phyloP scores from a whole-genome alignment of 2,113 vertebrate genomes.

The Polypterus bichir region DNA sequence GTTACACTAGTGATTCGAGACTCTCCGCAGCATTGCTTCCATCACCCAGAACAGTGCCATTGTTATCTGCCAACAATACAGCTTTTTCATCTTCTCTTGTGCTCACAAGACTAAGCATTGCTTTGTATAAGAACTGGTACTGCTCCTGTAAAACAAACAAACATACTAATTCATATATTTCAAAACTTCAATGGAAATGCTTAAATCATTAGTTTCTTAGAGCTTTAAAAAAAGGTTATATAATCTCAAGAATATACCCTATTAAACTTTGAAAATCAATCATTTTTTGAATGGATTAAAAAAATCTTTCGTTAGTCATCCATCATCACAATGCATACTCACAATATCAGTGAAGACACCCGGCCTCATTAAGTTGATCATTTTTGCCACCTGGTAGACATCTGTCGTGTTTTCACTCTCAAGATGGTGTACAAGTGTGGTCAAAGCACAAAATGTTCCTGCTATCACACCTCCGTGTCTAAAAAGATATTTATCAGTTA shows the following conservation, averaged over 20 bases:
- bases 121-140: conserved; percentile 90
- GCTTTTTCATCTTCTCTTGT: conserved; percentile 73
- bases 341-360: conserved; percentile 79
- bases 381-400: conserved; percentile 81
- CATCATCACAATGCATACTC: conserved; percentile 28
- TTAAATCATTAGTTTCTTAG: too few species aligned
- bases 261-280: too few species aligned
- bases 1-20: conserved; percentile 82
- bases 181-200: too few species aligned
- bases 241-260: too few species aligned
- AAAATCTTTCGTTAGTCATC: too few species aligned
- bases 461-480: conserved; percentile 82
- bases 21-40: conserved; percentile 65
- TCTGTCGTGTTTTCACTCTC: conserved; percentile 72
- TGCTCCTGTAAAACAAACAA: conserved; percentile 61
- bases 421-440: conserved; percentile 70
- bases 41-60: conserved; percentile 58
- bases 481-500: conserved; percentile 1
- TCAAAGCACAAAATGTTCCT: conserved; percentile 80
- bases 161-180: too few species aligned
- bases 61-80: conserved; percentile 66
- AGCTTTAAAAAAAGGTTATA: too few species aligned
- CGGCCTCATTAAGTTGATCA: conserved; percentile 85
- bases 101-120: conserved; percentile 82
- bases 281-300: too few species aligned